Evolutionary conservation across 1,140 invertebrate species (phyloP).

Genomic region (Drosophila bipectinata): DNA sequence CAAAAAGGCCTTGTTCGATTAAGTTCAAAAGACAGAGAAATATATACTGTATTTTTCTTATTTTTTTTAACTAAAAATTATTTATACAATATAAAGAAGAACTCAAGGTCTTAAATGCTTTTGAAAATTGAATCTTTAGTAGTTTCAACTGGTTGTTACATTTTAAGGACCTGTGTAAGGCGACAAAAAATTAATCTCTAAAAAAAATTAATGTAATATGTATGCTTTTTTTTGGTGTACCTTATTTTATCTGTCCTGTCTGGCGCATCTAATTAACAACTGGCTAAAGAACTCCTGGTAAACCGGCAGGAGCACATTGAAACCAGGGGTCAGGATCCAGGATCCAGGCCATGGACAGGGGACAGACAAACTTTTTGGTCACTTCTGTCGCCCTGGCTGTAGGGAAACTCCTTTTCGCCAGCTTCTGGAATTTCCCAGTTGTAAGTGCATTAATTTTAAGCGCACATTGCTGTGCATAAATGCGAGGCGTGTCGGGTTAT

Average conservation of each 20-base stretch:
- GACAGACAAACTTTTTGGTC: slow-evolving; percentile 60
- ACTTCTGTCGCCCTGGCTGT: slow-evolving; percentile 51
- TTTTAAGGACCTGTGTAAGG: neutral
- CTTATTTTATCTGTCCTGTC: neutral
- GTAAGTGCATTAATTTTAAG: slow-evolving; percentile 78
- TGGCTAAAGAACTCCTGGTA: slow-evolving; percentile 23
- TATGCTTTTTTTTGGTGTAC: neutral
- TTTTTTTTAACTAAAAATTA: too few species aligned
- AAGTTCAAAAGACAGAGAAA: too few species aligned
- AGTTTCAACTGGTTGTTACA: too few species aligned
- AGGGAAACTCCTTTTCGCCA: neutral
- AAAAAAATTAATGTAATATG: neutral
- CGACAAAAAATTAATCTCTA: neutral
- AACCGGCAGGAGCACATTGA: slow-evolving; percentile 27
- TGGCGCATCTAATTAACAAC: slow-evolving; percentile 69
- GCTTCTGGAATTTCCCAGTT: slow-evolving; percentile 34
- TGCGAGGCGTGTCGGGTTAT: slow-evolving; percentile 77
- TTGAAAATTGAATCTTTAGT: too few species aligned
- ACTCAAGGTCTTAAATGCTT: too few species aligned
- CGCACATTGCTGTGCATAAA: slow-evolving; percentile 80
- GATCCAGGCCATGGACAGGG: slow-evolving; percentile 12
- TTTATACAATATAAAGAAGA: too few species aligned
- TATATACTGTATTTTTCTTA: too few species aligned
- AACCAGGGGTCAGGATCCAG: slow-evolving; percentile 26
- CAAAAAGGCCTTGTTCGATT: neutral